Evolutionary conservation across 2,888 invertebrate genomes (phyloP), one percentile per base, ranked within the genome.

Genomic region (Cephus nigrinus): DNA sequence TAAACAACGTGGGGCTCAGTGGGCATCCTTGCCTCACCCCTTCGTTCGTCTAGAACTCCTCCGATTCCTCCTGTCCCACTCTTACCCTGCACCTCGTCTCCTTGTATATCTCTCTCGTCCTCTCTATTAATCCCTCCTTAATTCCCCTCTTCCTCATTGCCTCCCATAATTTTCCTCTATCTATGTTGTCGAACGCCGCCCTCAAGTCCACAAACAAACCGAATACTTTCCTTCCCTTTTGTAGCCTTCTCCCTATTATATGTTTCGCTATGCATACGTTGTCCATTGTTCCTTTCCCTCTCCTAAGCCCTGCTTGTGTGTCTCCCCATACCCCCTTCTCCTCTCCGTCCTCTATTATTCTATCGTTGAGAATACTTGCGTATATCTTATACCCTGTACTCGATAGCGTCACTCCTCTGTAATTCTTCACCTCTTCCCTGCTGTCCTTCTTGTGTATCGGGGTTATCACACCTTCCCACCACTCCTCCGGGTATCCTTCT

Each of bases 1-100:
- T 79, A 73, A 85, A 84, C 3, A 84, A 78, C 0, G 76, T 71
- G 3, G 84, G 81, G 68, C 84, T 83, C 40, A 84, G 83, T 55
- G 11, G 79, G 79, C 82, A 84, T 15, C 82, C 82, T 74, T 84
- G 85, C 40, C 80, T 83, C 15, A 84, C 77, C 3, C 82, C 80
- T 78, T 80, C 78, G 68, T 35, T 34, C 5, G 80, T 80, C 81
- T 81, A 82, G 69, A 83, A 81, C 3, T 69, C 72, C 12, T 75
- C 80, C 30, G 78, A 69, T 12, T 68, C 15, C 12, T 78, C 31
- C 12, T 75, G 73, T n/a, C 72, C 78, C n/a, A 76, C 75, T 68
- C 76, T 79, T 15, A 80, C 78, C 30, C 30, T 1, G 11, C 30
- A 23, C 23, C 11, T 30, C 23, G 69, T 69, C 69, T 12, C 69